These are phyloP conservation scores for Leuciscus idus DNA, from an alignment of 2,113 vertebrate genomes.

Conservation along the genomic window DNA sequence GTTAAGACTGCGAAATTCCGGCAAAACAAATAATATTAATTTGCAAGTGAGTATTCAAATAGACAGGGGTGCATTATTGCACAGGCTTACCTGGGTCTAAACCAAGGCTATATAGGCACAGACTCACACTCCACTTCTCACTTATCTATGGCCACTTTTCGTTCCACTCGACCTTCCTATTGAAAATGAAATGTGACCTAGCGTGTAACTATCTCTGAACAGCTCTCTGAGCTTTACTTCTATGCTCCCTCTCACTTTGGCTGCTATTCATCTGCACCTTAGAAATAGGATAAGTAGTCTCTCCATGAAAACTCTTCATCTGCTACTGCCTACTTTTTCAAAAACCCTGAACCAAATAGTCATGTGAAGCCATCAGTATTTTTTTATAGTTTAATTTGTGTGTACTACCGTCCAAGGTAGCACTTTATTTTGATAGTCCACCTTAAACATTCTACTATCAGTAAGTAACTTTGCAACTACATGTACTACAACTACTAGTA, in stretches of 20 bases:
- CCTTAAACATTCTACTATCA: too few relatives aligned
- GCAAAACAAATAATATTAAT: neutral
- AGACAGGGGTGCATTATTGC: neutral
- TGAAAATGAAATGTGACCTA: neutral
- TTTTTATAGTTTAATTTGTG: neutral
- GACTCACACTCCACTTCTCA: neutral
- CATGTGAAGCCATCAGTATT: neutral
- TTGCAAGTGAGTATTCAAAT: neutral
- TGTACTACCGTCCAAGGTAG: neutral
- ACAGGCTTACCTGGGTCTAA: neutral
- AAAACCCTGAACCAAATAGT: neutral
- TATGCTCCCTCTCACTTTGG: neutral
- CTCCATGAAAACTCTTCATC: neutral
- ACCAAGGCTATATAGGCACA: neutral
- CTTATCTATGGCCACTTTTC: neutral
- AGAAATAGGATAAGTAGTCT: neutral
- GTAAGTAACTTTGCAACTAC: too few relatives aligned
- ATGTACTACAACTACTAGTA: too few relatives aligned
- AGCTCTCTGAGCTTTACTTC: neutral
- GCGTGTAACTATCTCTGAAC: constrained; percentile 3
- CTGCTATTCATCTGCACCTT: neutral
- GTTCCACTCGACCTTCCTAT: neutral
- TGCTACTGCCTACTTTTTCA: neutral
- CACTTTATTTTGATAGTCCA: too few relatives aligned
- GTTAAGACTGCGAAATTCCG: neutral